These are phyloP conservation scores for Troides oblongomaculatus DNA, from an alignment of 2,888 invertebrate genomes.

Conservation along the genomic window DNA sequence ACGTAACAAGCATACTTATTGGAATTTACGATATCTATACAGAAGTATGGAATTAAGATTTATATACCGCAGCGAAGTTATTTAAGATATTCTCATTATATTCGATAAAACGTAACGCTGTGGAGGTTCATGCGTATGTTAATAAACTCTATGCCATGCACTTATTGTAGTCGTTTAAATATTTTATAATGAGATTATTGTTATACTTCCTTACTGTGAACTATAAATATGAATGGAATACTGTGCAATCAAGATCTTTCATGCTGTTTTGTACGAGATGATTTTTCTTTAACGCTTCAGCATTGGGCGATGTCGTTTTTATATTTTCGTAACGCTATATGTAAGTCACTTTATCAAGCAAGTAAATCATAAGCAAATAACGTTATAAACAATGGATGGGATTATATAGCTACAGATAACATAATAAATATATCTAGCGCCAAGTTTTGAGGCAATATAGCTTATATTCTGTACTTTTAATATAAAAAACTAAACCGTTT, in stretches of 20 bases:
- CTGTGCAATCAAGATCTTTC: constrained; percentile 24
- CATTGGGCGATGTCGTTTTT: neutral
- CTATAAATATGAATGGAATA: constrained; percentile 29
- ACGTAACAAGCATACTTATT: too few species aligned
- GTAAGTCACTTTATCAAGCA: neutral
- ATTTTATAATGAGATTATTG: constrained; percentile 17
- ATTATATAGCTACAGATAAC: neutral
- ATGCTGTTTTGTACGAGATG: constrained; percentile 25
- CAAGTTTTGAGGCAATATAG: too few species aligned
- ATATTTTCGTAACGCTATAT: neutral
- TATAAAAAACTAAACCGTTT: too few species aligned
- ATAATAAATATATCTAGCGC: too few species aligned
- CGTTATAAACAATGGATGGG: neutral
- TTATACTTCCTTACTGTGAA: constrained; percentile 21
- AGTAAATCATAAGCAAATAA: neutral
- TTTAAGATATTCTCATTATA: too few species aligned
- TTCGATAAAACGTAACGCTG: neutral
- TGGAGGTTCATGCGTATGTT: constrained; percentile 6
- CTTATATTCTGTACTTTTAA: too few species aligned
- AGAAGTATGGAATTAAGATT: too few species aligned
- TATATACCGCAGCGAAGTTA: too few species aligned
- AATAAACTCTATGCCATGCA: constrained; percentile 14
- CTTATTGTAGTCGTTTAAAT: constrained; percentile 21
- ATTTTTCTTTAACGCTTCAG: constrained; percentile 19
- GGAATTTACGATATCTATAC: too few species aligned